These are phyloP conservation scores for Lydus trimaculatus DNA, from an alignment of 2,888 invertebrate genomes.

Conservation along the genomic window DNA sequence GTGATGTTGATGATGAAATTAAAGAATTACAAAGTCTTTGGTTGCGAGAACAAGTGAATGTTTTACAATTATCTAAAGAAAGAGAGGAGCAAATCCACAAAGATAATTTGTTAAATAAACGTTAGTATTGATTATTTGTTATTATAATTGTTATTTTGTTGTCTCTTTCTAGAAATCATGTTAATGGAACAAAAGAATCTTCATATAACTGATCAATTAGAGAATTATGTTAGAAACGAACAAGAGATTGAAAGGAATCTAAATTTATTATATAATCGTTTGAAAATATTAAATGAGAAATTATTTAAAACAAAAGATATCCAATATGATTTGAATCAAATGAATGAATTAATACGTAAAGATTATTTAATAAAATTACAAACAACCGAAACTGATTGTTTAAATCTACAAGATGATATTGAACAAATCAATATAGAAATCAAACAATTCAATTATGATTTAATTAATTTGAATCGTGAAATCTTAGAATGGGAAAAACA, in stretches of 20 bases:
- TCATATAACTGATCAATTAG: constrained; percentile 72
- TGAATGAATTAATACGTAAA: constrained; percentile 64
- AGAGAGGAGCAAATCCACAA: constrained; percentile 73
- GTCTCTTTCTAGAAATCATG: constrained; percentile 60
- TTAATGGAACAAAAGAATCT: constrained; percentile 79
- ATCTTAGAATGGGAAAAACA: constrained; percentile 84
- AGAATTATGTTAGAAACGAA: constrained; percentile 65
- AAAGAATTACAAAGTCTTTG: constrained; percentile 75
- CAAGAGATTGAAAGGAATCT: constrained; percentile 67
- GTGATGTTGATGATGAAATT: constrained; percentile 67
- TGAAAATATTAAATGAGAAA: constrained; percentile 67
- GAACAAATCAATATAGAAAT: constrained; percentile 72
- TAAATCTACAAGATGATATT: constrained; percentile 74
- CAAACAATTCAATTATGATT: constrained; percentile 67
- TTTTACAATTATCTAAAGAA: constrained; percentile 73
- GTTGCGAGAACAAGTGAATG: constrained; percentile 78
- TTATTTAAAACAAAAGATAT: constrained; percentile 65
- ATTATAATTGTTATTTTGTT: no score
- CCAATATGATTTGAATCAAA: constrained; percentile 64
- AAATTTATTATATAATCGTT: constrained; percentile 67
- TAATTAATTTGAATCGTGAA: constrained; percentile 71
- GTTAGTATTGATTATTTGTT: constrained; percentile 58
- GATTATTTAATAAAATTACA: constrained; percentile 64
- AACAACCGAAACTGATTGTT: constrained; percentile 72
- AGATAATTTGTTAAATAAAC: constrained; percentile 75